Conservation (phyloP, 2,797 vertebrate species). For the Fistularia commersonii region DNA sequence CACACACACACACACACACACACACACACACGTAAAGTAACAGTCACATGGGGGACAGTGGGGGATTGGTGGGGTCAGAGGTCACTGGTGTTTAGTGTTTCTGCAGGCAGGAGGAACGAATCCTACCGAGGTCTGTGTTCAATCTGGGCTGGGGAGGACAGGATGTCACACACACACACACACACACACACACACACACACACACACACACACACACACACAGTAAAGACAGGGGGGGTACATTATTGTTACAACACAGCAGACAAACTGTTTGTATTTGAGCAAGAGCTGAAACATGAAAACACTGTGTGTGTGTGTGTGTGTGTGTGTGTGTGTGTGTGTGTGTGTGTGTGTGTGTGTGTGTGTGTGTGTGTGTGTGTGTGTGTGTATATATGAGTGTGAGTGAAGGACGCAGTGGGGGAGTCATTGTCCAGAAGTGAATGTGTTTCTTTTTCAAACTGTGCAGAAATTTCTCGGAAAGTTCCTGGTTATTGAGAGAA, state of each 20-base stretch:
- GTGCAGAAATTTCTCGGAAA: too few species aligned
- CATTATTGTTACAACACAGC: background rate
- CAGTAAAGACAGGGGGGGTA: background rate
- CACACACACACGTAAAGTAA: background rate
- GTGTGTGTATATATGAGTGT: too few species aligned
- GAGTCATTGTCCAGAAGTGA: too few species aligned
- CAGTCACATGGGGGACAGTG: too few species aligned
- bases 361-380: too few species aligned
- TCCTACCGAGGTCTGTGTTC: constrained; percentile 2
- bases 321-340: background rate
- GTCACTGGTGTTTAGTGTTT: background rate
- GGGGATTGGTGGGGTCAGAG: constrained; percentile 10
- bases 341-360: too few species aligned
- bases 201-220: background rate
- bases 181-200: constrained; percentile 5
- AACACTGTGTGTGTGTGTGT: background rate
- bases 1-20: background rate
- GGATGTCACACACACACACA: background rate
- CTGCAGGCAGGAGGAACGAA: background rate
- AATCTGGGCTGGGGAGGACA: constrained; percentile 10
- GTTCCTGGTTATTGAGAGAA: too few species aligned
- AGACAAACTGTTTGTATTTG: background rate
- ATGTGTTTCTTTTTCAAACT: too few species aligned
- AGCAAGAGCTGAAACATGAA: background rate
- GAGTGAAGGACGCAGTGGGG: too few species aligned